Conservation (phyloP, 2,797 vertebrate species). For the Notolepis coatsorum region DNA sequence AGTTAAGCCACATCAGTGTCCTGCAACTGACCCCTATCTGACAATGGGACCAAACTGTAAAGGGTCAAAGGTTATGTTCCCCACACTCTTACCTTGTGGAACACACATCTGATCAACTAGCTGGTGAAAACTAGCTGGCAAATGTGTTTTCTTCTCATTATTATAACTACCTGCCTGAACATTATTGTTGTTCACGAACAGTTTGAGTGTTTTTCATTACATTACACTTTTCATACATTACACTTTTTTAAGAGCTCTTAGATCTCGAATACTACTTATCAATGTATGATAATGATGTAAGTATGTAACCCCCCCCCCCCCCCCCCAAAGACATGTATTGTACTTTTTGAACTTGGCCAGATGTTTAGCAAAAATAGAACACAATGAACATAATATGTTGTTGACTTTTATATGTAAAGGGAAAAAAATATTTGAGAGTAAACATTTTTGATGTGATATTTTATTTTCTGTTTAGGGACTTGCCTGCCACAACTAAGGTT, state of each 20-base stretch:
- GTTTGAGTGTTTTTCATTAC: constrained; percentile 31
- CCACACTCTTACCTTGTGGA: constrained; percentile 23
- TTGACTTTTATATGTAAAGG: constrained; percentile 29
- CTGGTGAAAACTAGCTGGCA: constrained; percentile 1
- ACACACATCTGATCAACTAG: constrained; percentile 15
- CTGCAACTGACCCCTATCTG: constrained; percentile 44
- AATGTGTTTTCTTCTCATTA: constrained; percentile 2
- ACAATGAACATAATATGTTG: constrained; percentile 7
- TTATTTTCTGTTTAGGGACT: constrained; percentile 27
- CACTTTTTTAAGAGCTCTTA: constrained; percentile 19
- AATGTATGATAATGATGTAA: constrained; percentile 24
- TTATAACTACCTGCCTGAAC: constrained; percentile 20
- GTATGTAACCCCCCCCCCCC: no score
- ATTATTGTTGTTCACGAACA: constrained; percentile 29
- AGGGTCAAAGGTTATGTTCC: constrained; percentile 49
- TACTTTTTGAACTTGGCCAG: constrained; percentile 36
- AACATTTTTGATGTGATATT: constrained; percentile 41
- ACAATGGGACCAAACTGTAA: constrained; percentile 77
- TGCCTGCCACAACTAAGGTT: no score
- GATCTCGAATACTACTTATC: constrained; percentile 35
- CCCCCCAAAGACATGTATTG: constrained; percentile 25
- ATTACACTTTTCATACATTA: constrained; percentile 13
- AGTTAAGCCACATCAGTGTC: constrained; percentile 12
- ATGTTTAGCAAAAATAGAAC: neutral
- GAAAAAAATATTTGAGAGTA: constrained; percentile 16